Percentiles rank a stretch among this genome's conserved stretches.
phyloP scores from a whole-genome alignment of 1,140 invertebrate genomes.

The Drosophila ironensis region DNA sequence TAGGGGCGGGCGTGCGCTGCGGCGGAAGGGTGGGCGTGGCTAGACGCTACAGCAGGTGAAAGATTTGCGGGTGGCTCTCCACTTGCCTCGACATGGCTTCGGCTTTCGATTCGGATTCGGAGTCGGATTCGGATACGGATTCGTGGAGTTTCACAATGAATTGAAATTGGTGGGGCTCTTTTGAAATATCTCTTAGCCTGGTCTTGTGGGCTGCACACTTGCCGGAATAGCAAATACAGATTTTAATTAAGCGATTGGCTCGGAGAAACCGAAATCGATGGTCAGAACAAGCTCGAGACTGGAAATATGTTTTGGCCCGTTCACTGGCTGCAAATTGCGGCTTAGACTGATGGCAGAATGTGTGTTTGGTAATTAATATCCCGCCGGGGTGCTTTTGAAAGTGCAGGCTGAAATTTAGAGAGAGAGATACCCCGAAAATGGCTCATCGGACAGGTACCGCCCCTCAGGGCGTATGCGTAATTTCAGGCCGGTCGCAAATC shows the following conservation, averaged over 20 bases:
- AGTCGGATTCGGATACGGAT: slow-evolving; percentile 13
- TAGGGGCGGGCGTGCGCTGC: background rate
- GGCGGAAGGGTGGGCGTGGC: slow-evolving; percentile 17
- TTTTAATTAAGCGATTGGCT: slow-evolving; percentile 75
- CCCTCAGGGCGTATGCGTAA: slow-evolving; percentile 33
- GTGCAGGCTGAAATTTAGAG: no score
- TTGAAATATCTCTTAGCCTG: slow-evolving; percentile 26
- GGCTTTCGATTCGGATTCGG: background rate
- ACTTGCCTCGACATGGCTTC: slow-evolving; percentile 1
- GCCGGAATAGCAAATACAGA: slow-evolving; percentile 54
- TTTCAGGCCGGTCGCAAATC: background rate
- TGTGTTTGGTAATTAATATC: slow-evolving; percentile 13
- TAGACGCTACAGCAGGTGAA: slow-evolving; percentile 51
- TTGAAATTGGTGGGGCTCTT: slow-evolving; percentile 40
- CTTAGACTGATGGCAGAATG: slow-evolving; percentile 21
- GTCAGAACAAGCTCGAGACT: slow-evolving; percentile 4
- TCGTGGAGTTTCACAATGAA: slow-evolving; percentile 56
- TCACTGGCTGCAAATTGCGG: slow-evolving; percentile 34
- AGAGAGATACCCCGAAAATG: no score
- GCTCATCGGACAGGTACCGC: background rate
- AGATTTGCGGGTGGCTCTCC: slow-evolving; percentile 64
- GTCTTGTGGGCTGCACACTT: background rate
- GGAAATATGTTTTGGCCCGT: slow-evolving; percentile 23
- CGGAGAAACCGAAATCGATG: slow-evolving; percentile 45
- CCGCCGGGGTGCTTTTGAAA: slow-evolving; percentile 23